Base-by-base conservation (phyloP, 2,888 invertebrate species). In the Pyrgus malvae region DNA sequence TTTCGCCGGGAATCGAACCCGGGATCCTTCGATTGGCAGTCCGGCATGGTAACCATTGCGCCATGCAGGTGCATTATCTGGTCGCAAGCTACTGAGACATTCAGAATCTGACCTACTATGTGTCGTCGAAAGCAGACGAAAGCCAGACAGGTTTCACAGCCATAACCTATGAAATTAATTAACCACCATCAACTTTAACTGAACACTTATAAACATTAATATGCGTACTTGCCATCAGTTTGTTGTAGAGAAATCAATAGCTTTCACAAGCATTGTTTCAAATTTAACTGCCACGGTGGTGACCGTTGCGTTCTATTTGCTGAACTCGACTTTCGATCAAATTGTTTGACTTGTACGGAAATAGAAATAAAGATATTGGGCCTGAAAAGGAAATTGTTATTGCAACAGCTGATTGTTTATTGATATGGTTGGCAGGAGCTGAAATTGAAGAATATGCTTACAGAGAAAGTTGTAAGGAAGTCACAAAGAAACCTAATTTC, bases 221-320 rank as follows among this genome's bases (percentile, higher is more conserved):
- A 45, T 31, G 31, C 45, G 31, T 44, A 44, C 19, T 21, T 45
- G 33, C 6, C 1, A 19, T 23, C 17, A 31, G 27, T 40, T 25
- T 25, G 25, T 27, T 23, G 25, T 29, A 33, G 51, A 41, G 56
- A 57, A 53, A 57, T 44, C 41, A 23, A 31, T 48, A 12, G 42
- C 57, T 58, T 58, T 58, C 57, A 42, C 55, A 25, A 29, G 7
- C 50, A 55, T 55, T 55, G 50, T 55, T 57, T 49, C 35, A 57
- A 57, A 48, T 51, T 56, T 29, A 35, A 48, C 42, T 19, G 35
- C 48, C 25, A 42, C 42, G 37, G 35, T 41, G 23, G 33, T 44
- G 42, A 42, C 37, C 37, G 55, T 48, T 55, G 37, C 48, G 55
- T 48, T 55, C 48, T 48, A 35, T 55, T 55, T 55, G 48, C 31